These are phyloP conservation scores for Geopemphigus sp. DNA, from an alignment of 1,140 invertebrate genomes.

Conservation along the genomic window DNA sequence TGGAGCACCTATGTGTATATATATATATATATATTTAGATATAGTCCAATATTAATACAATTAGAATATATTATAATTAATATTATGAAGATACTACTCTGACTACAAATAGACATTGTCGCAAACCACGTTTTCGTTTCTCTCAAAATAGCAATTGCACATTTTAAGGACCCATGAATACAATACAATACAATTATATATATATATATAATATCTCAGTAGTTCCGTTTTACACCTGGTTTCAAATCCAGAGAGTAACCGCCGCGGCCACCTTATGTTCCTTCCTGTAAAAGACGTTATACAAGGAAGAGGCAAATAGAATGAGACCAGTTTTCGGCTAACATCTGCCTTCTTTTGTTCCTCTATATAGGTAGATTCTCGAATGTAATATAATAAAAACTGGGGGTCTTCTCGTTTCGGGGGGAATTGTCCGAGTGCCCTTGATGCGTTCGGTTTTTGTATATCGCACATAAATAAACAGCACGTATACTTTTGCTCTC, in stretches of 20 bases:
- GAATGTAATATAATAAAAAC: slow-evolving; percentile 42
- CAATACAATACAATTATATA: background rate
- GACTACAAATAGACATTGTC: too few relatives aligned
- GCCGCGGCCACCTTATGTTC: slow-evolving; percentile 19
- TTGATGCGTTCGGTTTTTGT: background rate
- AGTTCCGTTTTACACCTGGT: slow-evolving; percentile 49
- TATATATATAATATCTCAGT: background rate
- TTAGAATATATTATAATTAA: too few relatives aligned
- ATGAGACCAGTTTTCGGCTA: slow-evolving; percentile 42
- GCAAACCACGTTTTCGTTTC: background rate
- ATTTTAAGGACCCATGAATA: slow-evolving; percentile 26
- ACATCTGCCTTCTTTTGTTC: slow-evolving; percentile 47
- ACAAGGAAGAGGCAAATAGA: slow-evolving; percentile 34
- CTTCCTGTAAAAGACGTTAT: slow-evolving; percentile 48
- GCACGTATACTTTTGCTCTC: background rate
- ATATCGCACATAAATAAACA: too few relatives aligned
- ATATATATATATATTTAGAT: background rate
- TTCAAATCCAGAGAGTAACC: background rate
- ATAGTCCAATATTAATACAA: background rate
- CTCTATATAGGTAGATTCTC: background rate
- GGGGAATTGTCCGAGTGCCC: slow-evolving; percentile 11
- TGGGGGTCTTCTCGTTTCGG: slow-evolving; percentile 7
- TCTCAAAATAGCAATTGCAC: background rate
- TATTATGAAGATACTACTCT: background rate
- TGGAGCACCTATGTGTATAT: background rate